Conservation (phyloP, 2,797 vertebrate genomes). For the Anolis apletophallus region DNA sequence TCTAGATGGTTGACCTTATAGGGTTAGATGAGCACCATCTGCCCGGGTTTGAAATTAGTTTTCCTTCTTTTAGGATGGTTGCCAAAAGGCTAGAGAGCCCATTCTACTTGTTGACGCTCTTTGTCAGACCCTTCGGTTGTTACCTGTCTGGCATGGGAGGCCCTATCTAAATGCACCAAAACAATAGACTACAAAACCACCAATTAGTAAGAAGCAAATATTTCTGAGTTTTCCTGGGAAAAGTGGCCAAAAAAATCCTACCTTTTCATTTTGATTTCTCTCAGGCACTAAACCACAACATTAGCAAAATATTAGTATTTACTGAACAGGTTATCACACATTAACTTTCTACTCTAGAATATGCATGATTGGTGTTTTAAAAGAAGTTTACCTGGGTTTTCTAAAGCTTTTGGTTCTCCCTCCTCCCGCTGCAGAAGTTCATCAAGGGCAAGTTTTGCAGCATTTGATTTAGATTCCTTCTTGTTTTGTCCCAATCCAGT, state of each 20-base stretch:
- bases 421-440: conserved; percentile 83
- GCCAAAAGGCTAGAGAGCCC: too few species aligned
- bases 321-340: neutral
- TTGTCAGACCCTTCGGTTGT: too few species aligned
- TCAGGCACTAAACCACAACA: neutral
- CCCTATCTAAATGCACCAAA: too few species aligned
- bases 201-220: neutral
- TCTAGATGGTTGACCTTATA: too few species aligned
- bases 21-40: too few species aligned
- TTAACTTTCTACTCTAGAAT: neutral
- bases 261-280: neutral
- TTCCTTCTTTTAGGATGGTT: too few species aligned
- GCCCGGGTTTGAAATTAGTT: too few species aligned
- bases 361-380: neutral
- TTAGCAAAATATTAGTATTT: neutral
- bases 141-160: too few species aligned
- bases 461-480: conserved; percentile 87
- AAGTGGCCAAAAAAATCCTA: neutral
- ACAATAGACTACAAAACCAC: neutral
- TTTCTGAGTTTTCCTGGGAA: neutral
- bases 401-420: conserved; percentile 53
- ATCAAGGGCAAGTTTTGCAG: conserved; percentile 87
- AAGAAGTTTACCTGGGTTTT: conserved; percentile 77
- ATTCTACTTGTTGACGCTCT: too few species aligned
- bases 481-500: conserved; percentile 92